Conservation (phyloP, 2,888 invertebrate species). For the Lepidonotus clava region DNA sequence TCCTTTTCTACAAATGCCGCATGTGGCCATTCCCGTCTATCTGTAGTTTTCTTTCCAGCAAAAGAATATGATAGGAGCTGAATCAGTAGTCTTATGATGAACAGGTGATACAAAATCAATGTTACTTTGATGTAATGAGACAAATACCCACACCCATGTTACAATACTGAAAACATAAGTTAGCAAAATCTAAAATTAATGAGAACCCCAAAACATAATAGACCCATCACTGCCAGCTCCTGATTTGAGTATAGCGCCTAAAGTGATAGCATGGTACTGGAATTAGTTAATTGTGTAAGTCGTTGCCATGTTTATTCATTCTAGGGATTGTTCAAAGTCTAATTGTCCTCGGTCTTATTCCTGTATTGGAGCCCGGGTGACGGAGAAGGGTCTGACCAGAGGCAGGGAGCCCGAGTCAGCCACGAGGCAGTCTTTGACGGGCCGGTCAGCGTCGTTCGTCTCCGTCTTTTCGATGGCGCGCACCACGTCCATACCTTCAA, state of each 20-base stretch:
- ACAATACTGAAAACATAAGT: neutral
- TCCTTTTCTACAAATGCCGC: no score
- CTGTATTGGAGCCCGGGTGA: slow-evolving; percentile 7
- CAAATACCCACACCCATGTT: neutral
- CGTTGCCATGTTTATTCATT: neutral
- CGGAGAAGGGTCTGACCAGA: slow-evolving; percentile 67
- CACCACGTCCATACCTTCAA: slow-evolving; percentile 90
- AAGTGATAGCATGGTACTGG: neutral
- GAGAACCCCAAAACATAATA: neutral
- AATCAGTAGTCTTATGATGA: neutral
- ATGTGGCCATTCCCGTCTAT: no score
- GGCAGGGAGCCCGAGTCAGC: slow-evolving; percentile 85
- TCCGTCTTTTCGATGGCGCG: slow-evolving; percentile 90
- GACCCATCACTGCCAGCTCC: neutral
- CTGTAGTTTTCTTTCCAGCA: no score
- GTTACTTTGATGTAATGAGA: neutral
- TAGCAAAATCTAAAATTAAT: neutral
- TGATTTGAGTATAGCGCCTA: neutral
- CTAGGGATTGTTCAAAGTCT: neutral
- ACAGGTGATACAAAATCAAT: neutral
- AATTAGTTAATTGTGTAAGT: neutral
- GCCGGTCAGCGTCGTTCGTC: slow-evolving; percentile 87
- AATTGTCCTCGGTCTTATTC: slow-evolving; percentile 42
- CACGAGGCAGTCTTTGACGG: slow-evolving; percentile 86
- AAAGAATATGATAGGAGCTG: no score